Evolutionary conservation across 2,888 invertebrate species (phyloP).

Genomic region (Mesorhabditis sp.): DNA sequence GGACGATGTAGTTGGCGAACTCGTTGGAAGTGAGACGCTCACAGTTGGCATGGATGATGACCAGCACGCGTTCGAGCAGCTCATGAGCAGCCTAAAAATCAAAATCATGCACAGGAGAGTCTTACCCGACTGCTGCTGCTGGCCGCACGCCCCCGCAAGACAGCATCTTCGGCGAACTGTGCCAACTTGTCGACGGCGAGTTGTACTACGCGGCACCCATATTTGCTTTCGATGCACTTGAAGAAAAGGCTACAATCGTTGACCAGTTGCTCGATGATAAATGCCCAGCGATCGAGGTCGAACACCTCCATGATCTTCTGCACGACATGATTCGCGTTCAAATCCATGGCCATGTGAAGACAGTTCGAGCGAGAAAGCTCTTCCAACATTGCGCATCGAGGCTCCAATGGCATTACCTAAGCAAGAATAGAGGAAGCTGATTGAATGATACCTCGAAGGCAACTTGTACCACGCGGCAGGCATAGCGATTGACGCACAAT

Average conservation of each 20-base stretch:
- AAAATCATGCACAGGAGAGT: not conserved
- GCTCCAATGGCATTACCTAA: not conserved
- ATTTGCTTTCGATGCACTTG: slow-evolving; percentile 41
- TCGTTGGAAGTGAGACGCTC: slow-evolving; percentile 34
- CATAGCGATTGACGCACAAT: not conserved
- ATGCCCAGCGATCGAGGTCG: slow-evolving; percentile 27
- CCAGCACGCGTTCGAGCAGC: slow-evolving; percentile 19
- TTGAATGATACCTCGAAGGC: not conserved
- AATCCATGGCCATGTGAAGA: not conserved
- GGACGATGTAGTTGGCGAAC: slow-evolving; percentile 52
- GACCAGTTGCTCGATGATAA: slow-evolving; percentile 25
- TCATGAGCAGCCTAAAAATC: slow-evolving; percentile 2
- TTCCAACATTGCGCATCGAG: not conserved
- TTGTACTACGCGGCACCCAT: slow-evolving; percentile 45
- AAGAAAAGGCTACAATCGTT: slow-evolving; percentile 22
- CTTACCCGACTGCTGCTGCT: slow-evolving; percentile 11
- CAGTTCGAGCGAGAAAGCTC: slow-evolving; percentile 2
- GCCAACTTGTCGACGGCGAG: slow-evolving; percentile 44
- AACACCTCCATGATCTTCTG: slow-evolving; percentile 29
- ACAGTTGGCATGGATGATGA: slow-evolving; percentile 20
- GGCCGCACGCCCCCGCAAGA: slow-evolving; percentile 11
- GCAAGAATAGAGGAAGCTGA: not conserved
- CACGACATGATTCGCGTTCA: not conserved
- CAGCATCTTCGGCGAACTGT: slow-evolving; percentile 10
- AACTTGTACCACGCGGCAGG: not conserved